Evolutionary conservation across 2,113 vertebrate genomes (phyloP).

Genomic region (Rallus limicola): DNA sequence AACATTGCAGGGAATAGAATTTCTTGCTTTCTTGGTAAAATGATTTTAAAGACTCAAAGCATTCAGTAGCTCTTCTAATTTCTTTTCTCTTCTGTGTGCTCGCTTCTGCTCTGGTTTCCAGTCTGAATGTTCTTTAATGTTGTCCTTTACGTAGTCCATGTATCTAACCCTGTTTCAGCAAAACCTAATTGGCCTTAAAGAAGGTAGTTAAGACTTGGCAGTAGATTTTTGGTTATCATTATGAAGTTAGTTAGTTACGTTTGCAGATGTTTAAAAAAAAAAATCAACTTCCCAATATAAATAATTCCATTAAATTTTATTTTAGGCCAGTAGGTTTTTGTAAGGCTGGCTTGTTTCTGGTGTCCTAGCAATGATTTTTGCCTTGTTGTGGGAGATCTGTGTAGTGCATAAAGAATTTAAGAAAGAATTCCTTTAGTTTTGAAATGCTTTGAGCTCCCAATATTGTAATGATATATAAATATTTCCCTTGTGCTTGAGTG

Average conservation of each 20-base stretch:
- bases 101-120: not conserved
- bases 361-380: not conserved
- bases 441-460: not conserved
- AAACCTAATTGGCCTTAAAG: not conserved
- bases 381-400: not conserved
- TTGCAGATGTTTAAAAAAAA: not conserved
- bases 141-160: not conserved
- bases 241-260: not conserved
- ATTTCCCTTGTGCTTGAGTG: not conserved
- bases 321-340: not conserved
- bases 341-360: not conserved
- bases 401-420: not conserved
- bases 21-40: not conserved
- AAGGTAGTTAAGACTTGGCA: not conserved
- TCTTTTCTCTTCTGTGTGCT: not conserved
- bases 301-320: not conserved
- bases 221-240: not conserved
- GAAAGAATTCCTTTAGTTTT: not conserved
- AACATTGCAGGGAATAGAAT: not conserved
- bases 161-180: not conserved
- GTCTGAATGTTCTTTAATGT: not conserved
- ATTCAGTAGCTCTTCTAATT: not conserved
- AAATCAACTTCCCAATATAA: not conserved
- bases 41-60: not conserved
- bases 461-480: not conserved